A percentile compares a stretch with the other conserved stretches of the same genome.
phyloP scores from a whole-genome alignment of 2,113 vertebrate species.

The Tyto alba region DNA sequence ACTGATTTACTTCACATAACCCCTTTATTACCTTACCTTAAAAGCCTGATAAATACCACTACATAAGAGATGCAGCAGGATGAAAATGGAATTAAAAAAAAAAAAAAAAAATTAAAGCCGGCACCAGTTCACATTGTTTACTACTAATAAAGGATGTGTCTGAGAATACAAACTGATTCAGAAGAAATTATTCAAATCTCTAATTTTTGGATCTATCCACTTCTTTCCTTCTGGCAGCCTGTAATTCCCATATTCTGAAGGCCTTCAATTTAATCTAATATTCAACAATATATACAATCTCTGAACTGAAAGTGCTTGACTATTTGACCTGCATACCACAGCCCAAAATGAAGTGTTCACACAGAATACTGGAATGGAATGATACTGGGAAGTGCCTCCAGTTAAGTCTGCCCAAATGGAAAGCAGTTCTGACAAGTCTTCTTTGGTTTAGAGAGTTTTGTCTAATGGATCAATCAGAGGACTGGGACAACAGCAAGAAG shows the following conservation, averaged over 20 bases:
- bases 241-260: background rate
- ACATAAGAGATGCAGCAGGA: background rate
- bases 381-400: background rate
- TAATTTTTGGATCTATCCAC: background rate
- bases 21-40: background rate
- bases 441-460: background rate
- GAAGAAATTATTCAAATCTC: constrained; percentile 22
- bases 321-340: background rate
- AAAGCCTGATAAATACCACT: background rate
- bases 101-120: background rate
- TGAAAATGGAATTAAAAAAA: background rate
- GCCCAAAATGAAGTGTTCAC: background rate
- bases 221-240: background rate
- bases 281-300: background rate
- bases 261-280: background rate
- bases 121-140: background rate
- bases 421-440: background rate
- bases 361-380: background rate
- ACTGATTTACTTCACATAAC: background rate
- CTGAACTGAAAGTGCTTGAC: background rate
- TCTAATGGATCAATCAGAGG: background rate
- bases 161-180: background rate
- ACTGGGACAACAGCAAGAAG: background rate
- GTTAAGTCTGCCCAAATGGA: background rate
- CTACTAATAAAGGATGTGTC: background rate